A percentile compares a stretch with the other conserved stretches of the same genome.
Evolutionary conservation across 64 coral and sea anemone genomes (phyloP).

Genomic region (Pocillopora damicornis): DNA sequence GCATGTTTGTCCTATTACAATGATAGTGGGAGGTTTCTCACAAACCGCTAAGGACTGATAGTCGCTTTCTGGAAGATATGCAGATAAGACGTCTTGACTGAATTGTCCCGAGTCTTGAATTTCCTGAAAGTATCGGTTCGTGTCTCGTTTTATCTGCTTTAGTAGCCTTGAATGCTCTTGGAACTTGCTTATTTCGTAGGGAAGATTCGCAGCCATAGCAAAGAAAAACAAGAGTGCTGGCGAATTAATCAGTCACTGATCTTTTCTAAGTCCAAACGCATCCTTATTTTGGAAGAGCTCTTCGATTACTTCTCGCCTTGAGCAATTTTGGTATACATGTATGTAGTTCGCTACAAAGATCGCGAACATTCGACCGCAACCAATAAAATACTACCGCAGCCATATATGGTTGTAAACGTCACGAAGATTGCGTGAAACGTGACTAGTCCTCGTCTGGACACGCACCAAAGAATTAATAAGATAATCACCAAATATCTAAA

Average conservation of each 20-base stretch:
- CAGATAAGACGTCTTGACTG: conserved; percentile 66
- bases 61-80: conserved; percentile 82
- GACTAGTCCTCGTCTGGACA: not conserved
- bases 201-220: conserved; percentile 82
- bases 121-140: conserved; percentile 74
- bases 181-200: conserved; percentile 94
- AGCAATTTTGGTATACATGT: not conserved
- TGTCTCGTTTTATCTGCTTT: conserved; percentile 94
- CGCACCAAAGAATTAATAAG: not conserved
- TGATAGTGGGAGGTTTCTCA: conserved; percentile 93
- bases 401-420: not conserved
- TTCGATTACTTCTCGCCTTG: not conserved
- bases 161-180: conserved; percentile 85
- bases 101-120: conserved; percentile 86
- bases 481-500: no score
- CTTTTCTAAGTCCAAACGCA: not conserved
- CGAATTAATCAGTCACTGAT: not conserved
- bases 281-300: not conserved
- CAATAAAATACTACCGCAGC: not conserved
- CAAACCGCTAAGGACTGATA: conserved; percentile 87
- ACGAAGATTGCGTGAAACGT: conserved; percentile 18
- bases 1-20: conserved; percentile 92
- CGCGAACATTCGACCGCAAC: not conserved
- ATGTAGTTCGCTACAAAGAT: not conserved
- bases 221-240: not conserved